A percentile compares a stretch with the other conserved stretches of the same genome.
Evolutionary conservation across 2,797 vertebrate species (phyloP).

Genomic region (Poeciliopsis paucimaculata): DNA sequence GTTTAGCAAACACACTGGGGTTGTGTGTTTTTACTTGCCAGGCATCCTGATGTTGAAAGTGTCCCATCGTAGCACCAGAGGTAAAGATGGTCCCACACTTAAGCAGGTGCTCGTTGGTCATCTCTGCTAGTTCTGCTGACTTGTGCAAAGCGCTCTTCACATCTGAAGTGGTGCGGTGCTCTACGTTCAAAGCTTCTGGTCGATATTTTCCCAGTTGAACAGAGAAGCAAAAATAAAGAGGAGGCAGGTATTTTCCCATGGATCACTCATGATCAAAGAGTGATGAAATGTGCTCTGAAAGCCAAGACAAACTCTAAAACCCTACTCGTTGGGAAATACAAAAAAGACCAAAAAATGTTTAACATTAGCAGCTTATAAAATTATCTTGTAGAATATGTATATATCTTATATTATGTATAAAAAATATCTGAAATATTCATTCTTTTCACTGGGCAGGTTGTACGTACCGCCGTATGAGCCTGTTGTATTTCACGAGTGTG

Average conservation of each 20-base stretch:
- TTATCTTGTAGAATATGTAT: constrained; percentile 68
- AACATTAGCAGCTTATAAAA: constrained; percentile 83
- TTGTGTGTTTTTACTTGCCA: not conserved
- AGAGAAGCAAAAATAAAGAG: constrained; percentile 31
- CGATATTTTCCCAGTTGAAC: constrained; percentile 35
- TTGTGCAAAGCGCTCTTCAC: constrained; percentile 39
- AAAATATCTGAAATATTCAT: constrained; percentile 70
- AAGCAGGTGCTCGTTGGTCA: constrained; percentile 54
- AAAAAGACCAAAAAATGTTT: constrained; percentile 58
- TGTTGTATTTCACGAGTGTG: constrained; percentile 57
- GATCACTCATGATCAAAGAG: constrained; percentile 32
- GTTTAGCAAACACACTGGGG: constrained; percentile 40
- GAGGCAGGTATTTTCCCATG: constrained; percentile 23
- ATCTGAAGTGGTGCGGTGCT: constrained; percentile 49
- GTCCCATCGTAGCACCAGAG: constrained; percentile 25
- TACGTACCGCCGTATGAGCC: constrained; percentile 71
- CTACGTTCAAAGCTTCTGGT: constrained; percentile 58
- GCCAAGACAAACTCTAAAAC: constrained; percentile 33
- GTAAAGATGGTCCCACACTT: constrained; percentile 38
- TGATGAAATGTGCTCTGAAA: constrained; percentile 44
- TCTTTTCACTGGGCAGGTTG: constrained; percentile 71
- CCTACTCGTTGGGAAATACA: constrained; percentile 50
- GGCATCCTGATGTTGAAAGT: constrained; percentile 37
- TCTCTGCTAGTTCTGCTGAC: constrained; percentile 35
- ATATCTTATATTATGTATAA: constrained; percentile 48